Base-by-base conservation (phyloP, 2,113 vertebrate species). In the Hiodon alosoides region DNA sequence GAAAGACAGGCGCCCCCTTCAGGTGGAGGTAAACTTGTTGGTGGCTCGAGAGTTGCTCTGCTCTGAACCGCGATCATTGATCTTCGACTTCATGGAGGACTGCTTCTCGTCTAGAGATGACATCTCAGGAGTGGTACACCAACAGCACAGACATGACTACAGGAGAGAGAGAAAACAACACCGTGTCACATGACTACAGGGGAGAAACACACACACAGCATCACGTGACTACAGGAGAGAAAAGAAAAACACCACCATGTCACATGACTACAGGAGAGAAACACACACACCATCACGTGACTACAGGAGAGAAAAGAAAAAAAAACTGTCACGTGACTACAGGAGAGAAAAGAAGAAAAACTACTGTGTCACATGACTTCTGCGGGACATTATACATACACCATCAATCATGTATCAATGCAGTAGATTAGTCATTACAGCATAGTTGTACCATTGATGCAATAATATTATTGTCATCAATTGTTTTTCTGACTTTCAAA, bases 121-220 rank as follows among this genome's bases (percentile, higher is more conserved):
- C 81, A 95, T 93, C 81, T 98, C 95, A 68, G 93, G 92, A 31
- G 94, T 92, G 48, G 95, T 91, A 80, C 94, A 96, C 94, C 96
- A 99, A 85, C 96, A 98, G 80, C 94, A 97, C 75, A 99, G 87
- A 80, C 96, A 97, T 2, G 95, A 98, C 97, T 99, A 83, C 71
- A 70, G 57, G 82, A 81, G 83, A 72, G 82, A 84, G 86, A 81
- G 13, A 3, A 53, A 64, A 67, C 8, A 16, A 8, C 14, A 59
- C 5, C 13, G 7, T 14, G 65, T 58, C 52, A 74, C 73, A 74
- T 51, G 65, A 48, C 51, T 10, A 55, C 4, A 11, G 5, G 13
- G 1, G 46, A 13, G 14, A 2, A 4, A 14, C 3, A 59, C 58
- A 9, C 7, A 9, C 14, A 9, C 7, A 14, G 14, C n/a, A 48